phyloP scores from a whole-genome alignment of 2,888 invertebrate species.

The Xanthia icteritia region DNA sequence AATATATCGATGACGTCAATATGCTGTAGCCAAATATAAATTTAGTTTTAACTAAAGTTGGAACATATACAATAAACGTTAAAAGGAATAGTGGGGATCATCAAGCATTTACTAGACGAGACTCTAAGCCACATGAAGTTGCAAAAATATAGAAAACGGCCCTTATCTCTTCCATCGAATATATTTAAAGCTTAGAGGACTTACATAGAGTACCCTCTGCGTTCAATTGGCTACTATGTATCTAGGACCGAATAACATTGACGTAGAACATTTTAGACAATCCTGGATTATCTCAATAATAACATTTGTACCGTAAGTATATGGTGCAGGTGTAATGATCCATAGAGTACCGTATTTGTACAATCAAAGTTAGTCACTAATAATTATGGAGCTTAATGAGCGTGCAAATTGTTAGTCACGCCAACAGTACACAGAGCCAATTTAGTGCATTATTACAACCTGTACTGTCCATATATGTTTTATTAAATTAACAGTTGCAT shows the following conservation, averaged over 20 bases:
- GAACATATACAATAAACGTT: slow-evolving; percentile 8
- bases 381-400: slow-evolving; percentile 55
- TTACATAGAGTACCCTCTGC: slow-evolving; percentile 19
- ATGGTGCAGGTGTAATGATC: slow-evolving; percentile 46
- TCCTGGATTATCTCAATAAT: slow-evolving; percentile 10
- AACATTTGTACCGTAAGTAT: slow-evolving; percentile 6
- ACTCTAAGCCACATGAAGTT: slow-evolving; percentile 23
- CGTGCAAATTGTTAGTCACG: slow-evolving; percentile 58
- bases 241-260: slow-evolving; percentile 24
- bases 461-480: slow-evolving; percentile 48
- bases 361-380: slow-evolving; percentile 53
- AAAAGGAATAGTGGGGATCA: slow-evolving; percentile 16
- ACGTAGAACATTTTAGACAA: background rate
- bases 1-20: background rate
- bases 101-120: slow-evolving; percentile 15
- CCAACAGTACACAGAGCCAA: slow-evolving; percentile 38
- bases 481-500: slow-evolving; percentile 51
- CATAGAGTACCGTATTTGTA: slow-evolving; percentile 40
- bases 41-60: background rate
- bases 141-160: slow-evolving; percentile 34
- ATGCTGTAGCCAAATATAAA: slow-evolving; percentile 2
- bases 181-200: slow-evolving; percentile 37
- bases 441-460: slow-evolving; percentile 52
- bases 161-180: slow-evolving; percentile 52
- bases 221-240: slow-evolving; percentile 17